Evolutionary conservation across 2,113 vertebrate genomes (phyloP), one percentile per base, ranked within the genome.

Genomic region (Gorilla gorilla): DNA sequence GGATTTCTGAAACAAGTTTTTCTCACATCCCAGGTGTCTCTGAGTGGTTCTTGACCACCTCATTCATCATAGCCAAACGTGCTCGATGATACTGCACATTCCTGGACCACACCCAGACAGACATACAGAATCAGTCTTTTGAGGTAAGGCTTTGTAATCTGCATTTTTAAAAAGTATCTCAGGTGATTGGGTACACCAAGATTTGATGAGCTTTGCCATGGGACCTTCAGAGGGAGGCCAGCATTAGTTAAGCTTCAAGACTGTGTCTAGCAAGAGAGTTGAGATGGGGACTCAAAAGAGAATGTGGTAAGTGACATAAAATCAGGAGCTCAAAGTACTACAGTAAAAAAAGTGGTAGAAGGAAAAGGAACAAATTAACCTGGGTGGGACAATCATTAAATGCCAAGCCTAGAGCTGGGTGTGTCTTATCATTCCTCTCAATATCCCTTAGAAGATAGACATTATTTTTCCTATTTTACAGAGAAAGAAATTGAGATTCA

Each of bases 1-100:
- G 57, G 75, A 3, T 43, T 78, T 94, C 73, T 89, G 80, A 75
- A 73, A 80, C 38, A 55, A 72, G 64, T 20, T 94, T 73, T 94
- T 76, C 75, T 81, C 79, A 75, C 52, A 83, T 87, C 48, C 43
- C 17, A 83, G 50, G 10, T 70, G 73, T 86, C 38, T 84, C 30
- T 66, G 40, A 45, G 45, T 75, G 89, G 27, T 81, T 61, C 61
- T 90, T 72, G 20, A 35, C 23, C 2, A 10, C 48, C n/a, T 94
- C 38, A 40, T 72, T 94, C 11, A 8, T 30, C 52, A 14, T 0
- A 66, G 80, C n/a, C 43, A 18, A 35, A 35, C 11, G 5, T 38
- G 30, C 57, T 40, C 32, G 32, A 30, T 18, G 55, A 64, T 43
- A 22, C 18, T 35, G 70, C 2, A 57, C 61, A 72, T 81, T 88